A percentile compares a stretch with the other conserved stretches of the same genome.
phyloP scores from a whole-genome alignment of 2,888 invertebrate species.

The Pycnomerus fuliginosus region DNA sequence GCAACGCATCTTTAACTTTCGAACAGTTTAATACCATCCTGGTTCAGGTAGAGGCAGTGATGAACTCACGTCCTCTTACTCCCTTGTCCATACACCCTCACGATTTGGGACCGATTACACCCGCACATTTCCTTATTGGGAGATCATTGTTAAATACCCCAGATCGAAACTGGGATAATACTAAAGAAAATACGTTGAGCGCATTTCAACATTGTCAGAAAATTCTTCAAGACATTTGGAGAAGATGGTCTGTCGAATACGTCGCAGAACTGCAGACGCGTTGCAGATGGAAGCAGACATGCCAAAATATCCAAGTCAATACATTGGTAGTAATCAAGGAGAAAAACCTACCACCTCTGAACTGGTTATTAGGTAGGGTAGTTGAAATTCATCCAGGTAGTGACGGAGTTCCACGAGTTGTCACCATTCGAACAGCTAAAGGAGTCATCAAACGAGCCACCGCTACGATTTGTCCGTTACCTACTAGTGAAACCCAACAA shows the following conservation, averaged over 20 bases:
- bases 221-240: not conserved
- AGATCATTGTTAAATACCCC: not conserved
- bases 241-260: not conserved
- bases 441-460: not conserved
- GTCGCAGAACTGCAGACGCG: not conserved
- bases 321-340: not conserved
- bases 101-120: not conserved
- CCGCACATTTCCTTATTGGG: constrained; percentile 4
- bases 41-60: constrained; percentile 1
- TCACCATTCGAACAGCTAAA: not conserved
- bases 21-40: constrained; percentile 6
- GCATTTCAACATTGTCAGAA: not conserved
- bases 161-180: not conserved
- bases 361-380: not conserved
- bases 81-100: not conserved
- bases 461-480: not conserved
- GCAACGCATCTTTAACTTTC: constrained; percentile 3
- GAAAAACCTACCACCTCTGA: not conserved
- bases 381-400: not conserved
- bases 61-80: constrained; percentile 3
- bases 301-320: not conserved
- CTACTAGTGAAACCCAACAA: not conserved
- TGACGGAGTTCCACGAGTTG: not conserved
- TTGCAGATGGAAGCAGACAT: not conserved
- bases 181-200: not conserved